Percentiles rank a stretch among this genome's conserved stretches.
phyloP scores from a whole-genome alignment of 1,140 invertebrate genomes.

The Notospermus geniculatus region DNA sequence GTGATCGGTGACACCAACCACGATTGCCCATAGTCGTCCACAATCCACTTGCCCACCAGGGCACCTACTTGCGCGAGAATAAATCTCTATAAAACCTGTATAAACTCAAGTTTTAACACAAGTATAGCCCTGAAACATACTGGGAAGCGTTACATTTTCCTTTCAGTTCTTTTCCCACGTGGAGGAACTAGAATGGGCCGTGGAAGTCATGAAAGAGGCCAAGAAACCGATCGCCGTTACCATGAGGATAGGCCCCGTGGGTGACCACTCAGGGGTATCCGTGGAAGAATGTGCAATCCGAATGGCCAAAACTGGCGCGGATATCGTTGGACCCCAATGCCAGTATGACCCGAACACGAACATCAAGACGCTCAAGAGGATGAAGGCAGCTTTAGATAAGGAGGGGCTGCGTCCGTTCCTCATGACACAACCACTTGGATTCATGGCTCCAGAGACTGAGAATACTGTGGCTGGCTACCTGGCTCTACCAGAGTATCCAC shows the following conservation, averaged over 20 bases:
- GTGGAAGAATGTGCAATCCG: constrained; percentile 52
- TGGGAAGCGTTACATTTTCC: constrained; percentile 1
- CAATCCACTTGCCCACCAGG: no score
- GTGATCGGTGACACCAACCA: no score
- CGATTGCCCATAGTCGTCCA: no score
- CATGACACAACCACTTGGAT: constrained; percentile 54
- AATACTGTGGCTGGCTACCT: constrained; percentile 55
- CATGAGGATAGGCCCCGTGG: constrained; percentile 56
- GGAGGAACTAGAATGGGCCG: constrained; percentile 57
- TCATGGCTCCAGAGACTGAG: constrained; percentile 50
- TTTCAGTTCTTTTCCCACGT: constrained; percentile 56
- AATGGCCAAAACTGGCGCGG: constrained; percentile 53
- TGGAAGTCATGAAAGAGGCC: constrained; percentile 45
- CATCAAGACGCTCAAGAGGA: constrained; percentile 44
- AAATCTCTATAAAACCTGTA: no score
- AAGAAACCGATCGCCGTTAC: constrained; percentile 46
- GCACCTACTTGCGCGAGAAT: no score
- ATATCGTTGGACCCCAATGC: constrained; percentile 56
- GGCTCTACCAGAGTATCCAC: constrained; percentile 56
- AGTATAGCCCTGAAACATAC: no score
- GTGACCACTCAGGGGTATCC: constrained; percentile 47
- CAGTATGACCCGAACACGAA: constrained; percentile 53
- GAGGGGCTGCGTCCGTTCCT: constrained; percentile 44
- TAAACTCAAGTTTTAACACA: no score
- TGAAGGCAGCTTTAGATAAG: constrained; percentile 49